Evolutionary conservation across 2,888 invertebrate species (phyloP).

Genomic region (Chirona hameri): DNA sequence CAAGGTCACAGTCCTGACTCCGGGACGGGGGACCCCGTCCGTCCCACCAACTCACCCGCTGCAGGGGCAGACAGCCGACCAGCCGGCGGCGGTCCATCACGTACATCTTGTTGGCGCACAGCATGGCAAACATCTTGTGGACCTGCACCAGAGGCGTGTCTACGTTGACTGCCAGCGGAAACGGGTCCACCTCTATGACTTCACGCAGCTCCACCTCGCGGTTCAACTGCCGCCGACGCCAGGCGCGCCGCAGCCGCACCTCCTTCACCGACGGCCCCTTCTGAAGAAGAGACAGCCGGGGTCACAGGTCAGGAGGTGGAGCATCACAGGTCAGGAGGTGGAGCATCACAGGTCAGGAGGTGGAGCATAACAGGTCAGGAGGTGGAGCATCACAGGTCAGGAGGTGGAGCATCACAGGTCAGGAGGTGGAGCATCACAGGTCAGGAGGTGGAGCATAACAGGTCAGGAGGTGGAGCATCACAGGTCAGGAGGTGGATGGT

Average conservation of each 20-base stretch:
- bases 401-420: not conserved
- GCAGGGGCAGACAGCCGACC: slow-evolving; percentile 13
- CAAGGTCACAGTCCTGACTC: not conserved
- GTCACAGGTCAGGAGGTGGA: not conserved
- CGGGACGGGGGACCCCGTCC: not conserved
- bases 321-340: not conserved
- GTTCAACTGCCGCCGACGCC: not conserved
- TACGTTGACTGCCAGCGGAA: slow-evolving; percentile 26
- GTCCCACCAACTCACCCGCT: slow-evolving; percentile 11
- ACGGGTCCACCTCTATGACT: slow-evolving; percentile 1
- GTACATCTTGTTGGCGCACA: slow-evolving; percentile 29
- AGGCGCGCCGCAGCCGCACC: not conserved
- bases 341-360: not conserved
- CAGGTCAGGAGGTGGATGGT: no score
- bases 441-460: no score
- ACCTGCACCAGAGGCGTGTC: slow-evolving; percentile 27
- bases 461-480: no score
- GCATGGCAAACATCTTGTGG: slow-evolving; percentile 27
- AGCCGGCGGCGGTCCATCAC: slow-evolving; percentile 1
- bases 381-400: not conserved
- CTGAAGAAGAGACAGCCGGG: not conserved
- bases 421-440: no score
- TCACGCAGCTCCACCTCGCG: not conserved
- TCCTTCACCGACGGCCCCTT: not conserved
- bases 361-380: no score